Conservation (phyloP, 2,113 vertebrate species). For the Plecturocebus donacophilus region DNA sequence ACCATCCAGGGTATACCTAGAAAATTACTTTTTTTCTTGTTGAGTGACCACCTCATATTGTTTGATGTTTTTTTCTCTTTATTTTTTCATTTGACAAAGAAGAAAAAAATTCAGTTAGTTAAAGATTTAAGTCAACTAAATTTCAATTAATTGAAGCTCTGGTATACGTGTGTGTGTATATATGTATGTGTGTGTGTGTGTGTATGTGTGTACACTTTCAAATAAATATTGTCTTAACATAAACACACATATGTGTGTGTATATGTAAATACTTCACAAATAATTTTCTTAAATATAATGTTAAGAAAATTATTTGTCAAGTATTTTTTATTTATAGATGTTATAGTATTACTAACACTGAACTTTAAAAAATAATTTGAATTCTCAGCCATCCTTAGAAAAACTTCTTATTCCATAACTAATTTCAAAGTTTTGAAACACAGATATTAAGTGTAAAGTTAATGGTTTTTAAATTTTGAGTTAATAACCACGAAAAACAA, state of each 20-base stretch:
- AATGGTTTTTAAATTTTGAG: slow-evolving; percentile 23
- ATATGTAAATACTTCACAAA: too few relatives aligned
- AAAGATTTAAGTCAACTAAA: not conserved
- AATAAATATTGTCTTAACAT: too few relatives aligned
- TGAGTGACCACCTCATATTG: not conserved
- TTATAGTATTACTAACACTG: not conserved
- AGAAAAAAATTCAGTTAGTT: not conserved
- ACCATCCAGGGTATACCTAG: not conserved
- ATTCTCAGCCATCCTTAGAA: not conserved
- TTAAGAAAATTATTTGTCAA: not conserved
- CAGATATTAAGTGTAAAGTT: not conserved
- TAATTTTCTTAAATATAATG: too few relatives aligned
- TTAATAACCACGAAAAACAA: not conserved
- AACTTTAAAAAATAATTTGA: not conserved
- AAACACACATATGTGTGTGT: too few relatives aligned
- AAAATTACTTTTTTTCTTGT: not conserved
- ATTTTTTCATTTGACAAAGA: not conserved
- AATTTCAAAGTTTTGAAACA: not conserved
- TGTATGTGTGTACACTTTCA: too few relatives aligned
- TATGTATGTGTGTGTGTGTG: too few relatives aligned
- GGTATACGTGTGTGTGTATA: not conserved
- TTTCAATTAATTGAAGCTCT: not conserved
- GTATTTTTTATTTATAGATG: slow-evolving; percentile 12
- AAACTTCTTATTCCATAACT: not conserved
- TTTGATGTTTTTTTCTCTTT: not conserved